These are phyloP conservation scores for Chondrosia reniformis DNA, from an alignment of 37 sponge, comb jelly and placozoan species.

Conservation along the genomic window DNA sequence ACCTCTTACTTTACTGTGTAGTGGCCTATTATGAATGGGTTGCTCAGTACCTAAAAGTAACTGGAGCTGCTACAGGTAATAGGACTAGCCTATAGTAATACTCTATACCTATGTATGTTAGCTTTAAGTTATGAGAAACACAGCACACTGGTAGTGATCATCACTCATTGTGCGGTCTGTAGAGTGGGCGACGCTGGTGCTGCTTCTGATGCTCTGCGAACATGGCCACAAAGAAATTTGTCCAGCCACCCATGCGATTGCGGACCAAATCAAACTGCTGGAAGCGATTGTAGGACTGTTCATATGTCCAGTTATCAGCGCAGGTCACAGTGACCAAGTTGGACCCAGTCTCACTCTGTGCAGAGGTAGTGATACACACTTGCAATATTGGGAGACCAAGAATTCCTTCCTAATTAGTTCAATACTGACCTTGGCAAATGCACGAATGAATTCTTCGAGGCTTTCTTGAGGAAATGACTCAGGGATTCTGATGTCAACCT, in stretches of 20 bases:
- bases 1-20: too few species aligned
- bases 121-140: not conserved
- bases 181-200: slow-evolving; percentile 20
- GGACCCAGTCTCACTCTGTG: slow-evolving; percentile 30
- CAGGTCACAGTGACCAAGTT: slow-evolving; percentile 37
- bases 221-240: slow-evolving; percentile 45
- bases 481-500: slow-evolving; percentile 40
- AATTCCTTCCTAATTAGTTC: not conserved
- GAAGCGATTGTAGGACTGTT: slow-evolving; percentile 2
- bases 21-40: too few species aligned
- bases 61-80: not conserved
- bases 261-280: slow-evolving; percentile 46
- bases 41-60: too few species aligned
- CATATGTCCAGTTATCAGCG: slow-evolving; percentile 16
- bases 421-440: slow-evolving; percentile 30
- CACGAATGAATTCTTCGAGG: slow-evolving; percentile 38
- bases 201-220: slow-evolving; percentile 42
- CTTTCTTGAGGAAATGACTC: slow-evolving; percentile 36
- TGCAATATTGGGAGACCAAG: not conserved
- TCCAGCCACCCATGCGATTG: slow-evolving; percentile 46
- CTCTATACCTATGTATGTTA: not conserved
- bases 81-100: not conserved
- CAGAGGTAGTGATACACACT: not conserved
- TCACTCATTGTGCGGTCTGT: slow-evolving; percentile 25
- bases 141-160: not conserved